phyloP scores from a whole-genome alignment of 2,113 vertebrate genomes.

The Astatotilapia flaviijosephi region DNA sequence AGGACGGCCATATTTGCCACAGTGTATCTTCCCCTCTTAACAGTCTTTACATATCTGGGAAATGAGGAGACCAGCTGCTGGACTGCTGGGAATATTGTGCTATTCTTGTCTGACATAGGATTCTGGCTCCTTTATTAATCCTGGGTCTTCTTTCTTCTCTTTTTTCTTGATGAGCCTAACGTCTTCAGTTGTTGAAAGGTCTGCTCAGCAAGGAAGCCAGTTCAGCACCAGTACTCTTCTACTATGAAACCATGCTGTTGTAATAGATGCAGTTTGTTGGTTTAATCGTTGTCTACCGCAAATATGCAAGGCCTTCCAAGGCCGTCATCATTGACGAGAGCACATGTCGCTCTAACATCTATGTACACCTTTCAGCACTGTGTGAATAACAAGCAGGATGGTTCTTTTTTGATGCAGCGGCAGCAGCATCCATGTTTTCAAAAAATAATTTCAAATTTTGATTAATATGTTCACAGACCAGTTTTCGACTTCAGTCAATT shows the following conservation, averaged over 20 bases:
- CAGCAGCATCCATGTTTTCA: not conserved
- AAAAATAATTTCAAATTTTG: not conserved
- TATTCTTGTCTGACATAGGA: not conserved
- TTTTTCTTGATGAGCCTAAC: not conserved
- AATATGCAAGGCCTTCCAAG: not conserved
- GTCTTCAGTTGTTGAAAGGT: not conserved
- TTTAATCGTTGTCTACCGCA: not conserved
- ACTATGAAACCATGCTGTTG: not conserved
- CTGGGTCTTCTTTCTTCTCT: not conserved
- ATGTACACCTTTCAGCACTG: not conserved
- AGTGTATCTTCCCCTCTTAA: not conserved
- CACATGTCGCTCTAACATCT: not conserved
- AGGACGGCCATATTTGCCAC: not conserved
- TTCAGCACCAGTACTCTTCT: not conserved
- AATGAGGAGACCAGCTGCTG: not conserved
- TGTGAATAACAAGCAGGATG: not conserved
- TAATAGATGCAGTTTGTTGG: not conserved
- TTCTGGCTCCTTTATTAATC: not conserved
- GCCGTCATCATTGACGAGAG: fast-evolving
- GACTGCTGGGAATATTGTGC: not conserved
- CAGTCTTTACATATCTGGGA: not conserved
- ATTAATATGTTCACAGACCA: not conserved
- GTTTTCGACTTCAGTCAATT: fast-evolving
- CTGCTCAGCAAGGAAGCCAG: not conserved
- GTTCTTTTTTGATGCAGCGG: not conserved